Evolutionary conservation across 2,797 vertebrate species (phyloP).

Genomic region (Lophius americanus): DNA sequence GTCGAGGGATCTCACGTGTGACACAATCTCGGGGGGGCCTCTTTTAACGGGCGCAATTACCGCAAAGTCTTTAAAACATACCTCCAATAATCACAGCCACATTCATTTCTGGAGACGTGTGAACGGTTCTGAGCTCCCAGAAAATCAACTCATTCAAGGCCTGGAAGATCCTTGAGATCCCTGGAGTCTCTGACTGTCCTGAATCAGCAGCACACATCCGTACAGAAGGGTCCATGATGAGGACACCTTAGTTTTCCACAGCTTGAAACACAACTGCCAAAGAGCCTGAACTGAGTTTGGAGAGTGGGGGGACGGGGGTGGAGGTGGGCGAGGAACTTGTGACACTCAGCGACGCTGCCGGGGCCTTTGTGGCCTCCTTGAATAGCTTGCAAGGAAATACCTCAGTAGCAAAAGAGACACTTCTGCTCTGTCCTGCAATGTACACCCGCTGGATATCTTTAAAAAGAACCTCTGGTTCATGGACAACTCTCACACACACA

Average conservation of each 20-base stretch:
- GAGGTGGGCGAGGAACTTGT: constrained; percentile 25
- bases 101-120: constrained; percentile 56
- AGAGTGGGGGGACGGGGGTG: not conserved
- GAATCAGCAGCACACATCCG: constrained; percentile 61
- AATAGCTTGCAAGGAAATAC: constrained; percentile 48
- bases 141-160: constrained; percentile 49
- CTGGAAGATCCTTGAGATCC: constrained; percentile 54
- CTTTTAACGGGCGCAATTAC: constrained; percentile 34
- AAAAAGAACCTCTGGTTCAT: no score
- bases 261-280: constrained; percentile 49
- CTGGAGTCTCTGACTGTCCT: constrained; percentile 60
- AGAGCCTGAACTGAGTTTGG: constrained; percentile 34
- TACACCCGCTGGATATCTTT: not conserved
- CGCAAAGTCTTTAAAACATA: constrained; percentile 50
- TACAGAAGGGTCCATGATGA: constrained; percentile 74
- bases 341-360: constrained; percentile 49
- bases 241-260: constrained; percentile 41
- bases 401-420: constrained; percentile 22
- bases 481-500: no score
- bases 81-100: constrained; percentile 61
- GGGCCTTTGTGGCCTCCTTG: constrained; percentile 67
- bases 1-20: constrained; percentile 1
- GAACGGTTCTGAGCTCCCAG: constrained; percentile 38
- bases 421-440: constrained; percentile 19
- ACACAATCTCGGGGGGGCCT: constrained; percentile 5